A percentile compares a stretch with the other conserved stretches of the same genome.
These are phyloP conservation scores for Clupea harengus DNA, from an alignment of 2,113 vertebrate species.

Conservation along the genomic window DNA sequence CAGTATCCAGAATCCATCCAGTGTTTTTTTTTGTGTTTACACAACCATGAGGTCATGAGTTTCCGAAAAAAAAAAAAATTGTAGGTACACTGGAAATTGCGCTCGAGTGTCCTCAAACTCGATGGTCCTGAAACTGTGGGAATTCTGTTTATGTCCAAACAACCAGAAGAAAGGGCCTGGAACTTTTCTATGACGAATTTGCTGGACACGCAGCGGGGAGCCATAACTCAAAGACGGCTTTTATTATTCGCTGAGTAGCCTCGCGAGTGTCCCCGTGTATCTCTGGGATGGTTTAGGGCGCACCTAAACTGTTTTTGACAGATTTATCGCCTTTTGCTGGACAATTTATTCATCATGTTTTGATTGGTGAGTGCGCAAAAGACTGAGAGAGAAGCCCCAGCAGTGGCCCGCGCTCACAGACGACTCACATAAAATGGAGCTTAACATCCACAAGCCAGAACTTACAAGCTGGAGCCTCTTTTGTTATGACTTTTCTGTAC, in stretches of 20 bases:
- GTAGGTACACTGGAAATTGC: neutral
- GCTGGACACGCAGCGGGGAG: neutral
- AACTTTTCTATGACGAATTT: neutral
- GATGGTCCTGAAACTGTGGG: neutral
- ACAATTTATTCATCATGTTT: neutral
- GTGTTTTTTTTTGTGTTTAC: neutral
- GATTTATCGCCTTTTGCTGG: neutral
- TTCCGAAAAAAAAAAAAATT: neutral
- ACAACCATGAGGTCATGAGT: neutral
- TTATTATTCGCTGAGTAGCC: neutral
- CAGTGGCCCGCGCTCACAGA: neutral
- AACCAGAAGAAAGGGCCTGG: neutral
- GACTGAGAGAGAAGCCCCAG: neutral
- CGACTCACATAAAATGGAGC: neutral
- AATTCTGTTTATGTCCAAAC: neutral
- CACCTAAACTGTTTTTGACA: neutral
- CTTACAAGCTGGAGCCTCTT: neutral
- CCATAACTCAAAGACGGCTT: neutral
- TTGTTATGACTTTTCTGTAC: neutral
- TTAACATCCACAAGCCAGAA: neutral
- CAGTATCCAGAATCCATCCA: neutral
- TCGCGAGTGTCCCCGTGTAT: neutral
- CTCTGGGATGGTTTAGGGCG: neutral
- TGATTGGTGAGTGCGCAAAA: neutral
- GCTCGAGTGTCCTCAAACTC: neutral